A percentile compares a stretch with the other conserved stretches of the same genome.
These are phyloP conservation scores for Dasypus novemcinctus DNA, from an alignment of 2,113 vertebrate species.

Conservation along the genomic window DNA sequence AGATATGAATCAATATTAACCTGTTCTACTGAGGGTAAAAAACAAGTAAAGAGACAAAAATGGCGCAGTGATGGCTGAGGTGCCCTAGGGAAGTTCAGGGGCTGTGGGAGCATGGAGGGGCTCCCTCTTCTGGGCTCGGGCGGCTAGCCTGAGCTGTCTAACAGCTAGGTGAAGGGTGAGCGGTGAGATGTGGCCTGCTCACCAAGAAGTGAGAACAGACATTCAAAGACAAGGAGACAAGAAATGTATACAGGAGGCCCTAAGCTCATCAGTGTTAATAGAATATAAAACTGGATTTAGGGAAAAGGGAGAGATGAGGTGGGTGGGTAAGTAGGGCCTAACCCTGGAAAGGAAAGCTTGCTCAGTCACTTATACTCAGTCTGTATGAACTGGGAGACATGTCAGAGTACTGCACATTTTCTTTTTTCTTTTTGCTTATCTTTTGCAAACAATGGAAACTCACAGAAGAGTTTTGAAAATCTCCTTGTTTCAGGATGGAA, in stretches of 20 bases:
- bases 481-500: neutral
- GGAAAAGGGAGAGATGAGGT: neutral
- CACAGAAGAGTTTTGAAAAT: neutral
- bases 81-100: neutral
- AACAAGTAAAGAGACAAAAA: neutral
- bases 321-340: neutral
- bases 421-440: neutral
- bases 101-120: neutral
- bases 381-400: neutral
- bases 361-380: neutral
- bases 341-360: neutral
- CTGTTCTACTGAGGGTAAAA: neutral
- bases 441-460: slow-evolving; percentile 7
- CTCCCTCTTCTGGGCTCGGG: neutral
- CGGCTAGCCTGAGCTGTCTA: neutral
- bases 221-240: neutral
- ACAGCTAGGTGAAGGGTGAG: neutral
- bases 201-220: neutral
- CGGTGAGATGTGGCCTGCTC: no score
- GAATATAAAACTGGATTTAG: neutral
- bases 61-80: neutral
- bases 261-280: neutral
- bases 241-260: neutral
- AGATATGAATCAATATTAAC: neutral
- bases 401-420: neutral